Conservation (phyloP, 2,797 vertebrate species). For the Eleutherodactylus coqui region DNA sequence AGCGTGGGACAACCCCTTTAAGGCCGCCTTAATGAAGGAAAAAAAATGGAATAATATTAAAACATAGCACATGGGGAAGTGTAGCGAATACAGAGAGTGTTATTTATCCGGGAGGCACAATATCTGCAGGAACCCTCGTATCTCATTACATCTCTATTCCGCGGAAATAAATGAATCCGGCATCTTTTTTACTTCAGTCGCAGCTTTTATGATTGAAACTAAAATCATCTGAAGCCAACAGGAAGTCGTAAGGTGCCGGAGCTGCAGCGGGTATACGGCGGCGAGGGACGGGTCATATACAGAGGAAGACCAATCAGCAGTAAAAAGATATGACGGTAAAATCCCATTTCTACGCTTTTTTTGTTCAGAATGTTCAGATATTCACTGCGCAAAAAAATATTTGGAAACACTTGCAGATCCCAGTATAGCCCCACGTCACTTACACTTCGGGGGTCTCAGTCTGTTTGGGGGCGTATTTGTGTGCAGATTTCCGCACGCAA, state of each 20-base stretch:
- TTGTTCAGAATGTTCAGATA: too few species aligned
- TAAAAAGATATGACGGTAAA: too few species aligned
- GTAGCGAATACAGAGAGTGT: not conserved
- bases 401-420: too few species aligned
- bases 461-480: too few species aligned
- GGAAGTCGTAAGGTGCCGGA: conserved; percentile 14
- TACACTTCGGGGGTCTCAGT: too few species aligned
- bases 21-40: not conserved
- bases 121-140: not conserved
- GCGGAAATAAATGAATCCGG: conserved; percentile 17
- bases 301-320: not conserved
- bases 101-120: not conserved
- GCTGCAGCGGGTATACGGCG: not conserved
- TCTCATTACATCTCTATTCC: conserved; percentile 16
- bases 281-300: too few species aligned
- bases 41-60: not conserved
- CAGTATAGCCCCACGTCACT: too few species aligned
- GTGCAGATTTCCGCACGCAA: too few species aligned
- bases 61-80: not conserved
- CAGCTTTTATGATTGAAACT: conserved; percentile 23
- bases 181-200: conserved; percentile 7
- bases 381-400: too few species aligned
- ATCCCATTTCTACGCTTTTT: too few species aligned
- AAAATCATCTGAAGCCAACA: conserved; percentile 23
- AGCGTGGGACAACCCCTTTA: not conserved